Conservation (phyloP, 2,113 vertebrate species). For the Centropus unirufus region DNA sequence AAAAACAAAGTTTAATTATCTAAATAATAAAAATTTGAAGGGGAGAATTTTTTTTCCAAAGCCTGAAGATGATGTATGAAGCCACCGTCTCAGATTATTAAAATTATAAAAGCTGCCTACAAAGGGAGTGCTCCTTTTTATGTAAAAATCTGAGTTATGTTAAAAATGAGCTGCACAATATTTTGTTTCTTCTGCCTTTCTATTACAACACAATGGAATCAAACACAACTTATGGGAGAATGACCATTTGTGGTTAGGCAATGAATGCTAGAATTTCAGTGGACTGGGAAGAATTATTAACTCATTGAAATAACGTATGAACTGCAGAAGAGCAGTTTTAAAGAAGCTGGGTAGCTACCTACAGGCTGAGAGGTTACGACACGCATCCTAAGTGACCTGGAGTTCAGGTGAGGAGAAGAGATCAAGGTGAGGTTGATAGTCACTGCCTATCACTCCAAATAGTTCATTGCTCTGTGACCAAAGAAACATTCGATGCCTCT, state of each 20-base stretch:
- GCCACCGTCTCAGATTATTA: background rate
- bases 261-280: constrained; percentile 57
- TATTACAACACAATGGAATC: constrained; percentile 68
- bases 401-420: background rate
- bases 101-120: constrained; percentile 32
- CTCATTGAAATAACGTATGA: constrained; percentile 57
- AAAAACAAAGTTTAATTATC: background rate
- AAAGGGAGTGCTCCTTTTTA: constrained; percentile 48
- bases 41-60: background rate
- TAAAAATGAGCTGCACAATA: constrained; percentile 61
- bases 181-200: constrained; percentile 64
- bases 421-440: background rate
- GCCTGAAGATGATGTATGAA: background rate
- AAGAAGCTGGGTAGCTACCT: background rate
- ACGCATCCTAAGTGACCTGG: background rate
- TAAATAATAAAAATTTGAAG: background rate
- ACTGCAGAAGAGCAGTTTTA: constrained; percentile 38
- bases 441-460: background rate
- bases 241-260: constrained; percentile 79
- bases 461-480: background rate
- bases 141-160: constrained; percentile 64
- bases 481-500: background rate
- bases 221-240: constrained; percentile 72
- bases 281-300: constrained; percentile 62
- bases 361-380: background rate